Percentiles rank a stretch among this genome's conserved stretches.
Conservation (phyloP, 2,797 vertebrate genomes). For the Botia almorhae region DNA sequence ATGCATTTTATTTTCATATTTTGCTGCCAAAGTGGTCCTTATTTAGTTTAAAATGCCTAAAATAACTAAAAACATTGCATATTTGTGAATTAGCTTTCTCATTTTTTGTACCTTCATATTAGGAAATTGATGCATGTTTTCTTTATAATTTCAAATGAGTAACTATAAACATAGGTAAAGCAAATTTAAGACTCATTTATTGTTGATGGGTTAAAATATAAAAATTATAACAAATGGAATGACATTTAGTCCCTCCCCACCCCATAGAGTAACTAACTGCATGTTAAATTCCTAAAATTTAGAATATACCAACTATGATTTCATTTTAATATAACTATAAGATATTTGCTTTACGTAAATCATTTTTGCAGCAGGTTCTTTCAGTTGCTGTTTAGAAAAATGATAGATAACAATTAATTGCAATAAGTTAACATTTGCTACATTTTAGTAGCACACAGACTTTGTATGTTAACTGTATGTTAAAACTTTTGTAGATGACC, state of each 20-base stretch:
- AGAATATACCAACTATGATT: constrained; percentile 11
- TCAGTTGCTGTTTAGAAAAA: constrained; percentile 15
- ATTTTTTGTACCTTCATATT: constrained; percentile 11
- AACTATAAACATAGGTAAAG: neutral
- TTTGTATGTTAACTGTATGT: constrained; percentile 68
- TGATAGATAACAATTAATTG: constrained; percentile 42
- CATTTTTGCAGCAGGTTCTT: constrained; percentile 13
- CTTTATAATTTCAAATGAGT: neutral
- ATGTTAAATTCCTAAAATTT: too few relatives aligned
- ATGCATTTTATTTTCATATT: constrained; percentile 61
- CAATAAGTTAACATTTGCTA: constrained; percentile 63
- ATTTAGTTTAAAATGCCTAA: neutral
- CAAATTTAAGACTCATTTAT: constrained; percentile 7
- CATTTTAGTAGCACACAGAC: constrained; percentile 65
- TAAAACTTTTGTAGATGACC: constrained; percentile 61
- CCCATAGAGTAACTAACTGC: too few relatives aligned
- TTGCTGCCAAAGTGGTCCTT: neutral
- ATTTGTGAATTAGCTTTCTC: neutral
- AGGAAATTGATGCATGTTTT: constrained; percentile 30
- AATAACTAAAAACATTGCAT: constrained; percentile 3
- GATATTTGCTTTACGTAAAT: constrained; percentile 23
- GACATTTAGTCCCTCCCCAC: neutral
- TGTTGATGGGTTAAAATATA: constrained; percentile 14
- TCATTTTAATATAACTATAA: constrained; percentile 10
- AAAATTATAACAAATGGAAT: constrained; percentile 18